Evolutionary conservation across 1,140 invertebrate species (phyloP), one percentile per base, ranked within the genome.

Genomic region (Rhynchophorus ferrugineus): DNA sequence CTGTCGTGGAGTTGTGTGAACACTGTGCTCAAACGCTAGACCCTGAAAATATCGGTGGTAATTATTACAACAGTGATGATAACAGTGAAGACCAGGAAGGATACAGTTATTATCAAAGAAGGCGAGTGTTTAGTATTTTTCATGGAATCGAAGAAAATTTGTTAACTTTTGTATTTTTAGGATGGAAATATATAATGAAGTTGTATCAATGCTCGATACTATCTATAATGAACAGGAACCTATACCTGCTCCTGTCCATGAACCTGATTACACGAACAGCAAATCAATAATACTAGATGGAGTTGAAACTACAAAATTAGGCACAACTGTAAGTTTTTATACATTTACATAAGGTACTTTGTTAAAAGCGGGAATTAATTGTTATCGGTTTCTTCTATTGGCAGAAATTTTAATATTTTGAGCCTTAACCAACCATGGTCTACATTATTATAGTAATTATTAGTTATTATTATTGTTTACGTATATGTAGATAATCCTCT

Each of bases 131-230:
- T 2, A 29, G 5, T 3, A 29, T 16, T 9, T 20, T 13, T 39
- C 1, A 11, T 9, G 1, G 11, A 5, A 9, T 17, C 16, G 17
- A 17, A 16, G 19, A 17, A 5, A 41, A 6, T 14, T 18, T 47
- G 5, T 5, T 17, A 16, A 17, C 7, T 18, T 16, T 20, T 47
- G 33, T 1, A n/a, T 6, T 56, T 63, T 46, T 61, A 87, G 91
- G 63, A 81, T 86, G 79, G 87, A 89, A 64, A 89, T 89, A 62
- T 95, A 96, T 67, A 89, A 90, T 61, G 85, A 91, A 69, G 79
- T 97, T 7, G 83, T 84, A 16, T 74, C 79, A 9, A 86, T 89
- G 59, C 68, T 96, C 37, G 85, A 90, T 61, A 81, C 85, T 53
- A 71, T 95, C 3, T 84, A 88, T 64, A 54, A 45, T 38, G 82